Evolutionary conservation across 2,113 vertebrate genomes (phyloP), one percentile per base, ranked within the genome.

Genomic region (Budorcas taxicolor): DNA sequence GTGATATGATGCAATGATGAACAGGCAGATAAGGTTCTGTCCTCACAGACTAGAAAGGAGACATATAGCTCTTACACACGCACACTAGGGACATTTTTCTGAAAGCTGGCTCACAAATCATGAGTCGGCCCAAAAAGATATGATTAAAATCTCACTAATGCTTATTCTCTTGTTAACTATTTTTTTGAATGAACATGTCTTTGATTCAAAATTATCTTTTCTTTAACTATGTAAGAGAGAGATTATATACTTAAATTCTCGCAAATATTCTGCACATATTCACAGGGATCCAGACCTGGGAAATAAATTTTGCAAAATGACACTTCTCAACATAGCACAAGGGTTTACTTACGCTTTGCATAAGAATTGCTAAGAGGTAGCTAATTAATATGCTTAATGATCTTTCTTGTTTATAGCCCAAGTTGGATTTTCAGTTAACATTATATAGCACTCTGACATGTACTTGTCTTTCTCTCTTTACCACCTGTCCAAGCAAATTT

Each of bases 281-380:
- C 5, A 1, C 2, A 88, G 60, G 12, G 21, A 89, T 15, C 57
- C 47, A 50, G n/a, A 19, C 52, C 57, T 50, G 9, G n/a, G 78
- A 92, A 96, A 92, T 64, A 40, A 36, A 64, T 82, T 96, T 95
- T 90, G 33, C 62, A 97, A 87, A 96, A 85, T 33, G 60, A 90
- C 33, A 90, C 57, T 94, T 91, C 47, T 52, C 4, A 43, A n/a
- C 64, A 76, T 2, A 90, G 81, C 43, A 74, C 62, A 67, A 87
- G 52, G 62, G 47, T 64, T 96, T 80, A 55, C 58, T 85, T 94
- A 87, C 0, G 40, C 47, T 94, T 81, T 97, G 88, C 29, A 1
- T 60, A 82, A 92, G 23, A 71, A 74, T 25, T 80, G 81, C 53
- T 25, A 94, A 90, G 53, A 92, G 78, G 43, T 80, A 80, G 45